Base-by-base conservation (phyloP, 2,797 vertebrate species). In the Semaprochilodus insignis region DNA sequence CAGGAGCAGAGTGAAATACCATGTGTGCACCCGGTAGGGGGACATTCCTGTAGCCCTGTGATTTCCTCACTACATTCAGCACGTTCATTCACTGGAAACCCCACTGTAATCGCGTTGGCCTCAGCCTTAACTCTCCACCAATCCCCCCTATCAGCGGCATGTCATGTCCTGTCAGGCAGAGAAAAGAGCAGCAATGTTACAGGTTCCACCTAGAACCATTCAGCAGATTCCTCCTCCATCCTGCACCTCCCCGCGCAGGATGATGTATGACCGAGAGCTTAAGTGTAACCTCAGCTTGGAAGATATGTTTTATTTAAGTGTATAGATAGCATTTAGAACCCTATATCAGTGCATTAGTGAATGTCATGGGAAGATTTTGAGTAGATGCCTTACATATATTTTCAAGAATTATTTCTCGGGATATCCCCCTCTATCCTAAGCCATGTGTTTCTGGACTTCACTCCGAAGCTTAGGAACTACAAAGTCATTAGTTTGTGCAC, bases 21-120 rank as follows among this genome's bases (percentile, higher is more conserved):
- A 96, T 97, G 96, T 97, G 97, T 91, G 91, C 86, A 40, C 95
- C 90, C 97, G 96, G 96, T 94, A 6, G 97, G 96, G 94, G 95
- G 88, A 95, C 95, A 97, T 98, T 97, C 97, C 96, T 93, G 88
- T 86, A 92, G 90, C 92, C 93, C 93, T 87, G 88, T 88, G 92
- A 94, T 94, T 96, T 97, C 94, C 95, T 95, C 89, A 88, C 51
- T 60, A 75, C 77, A 75, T 83, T 83, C 72, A 75, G 89, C 91
- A 92, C 92, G 93, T 91, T 93, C 92, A 92, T 93, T 90, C 90
- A 91, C 81, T 81, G 91, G 91, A 89, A 90, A 91, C 88, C 88
- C 90, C 89, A 92, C 90, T 92, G 93, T 94, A 93, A 91, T 94
- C 91, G 88, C 87, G 90, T 89, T 94, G 93, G 91, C 92, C 93